Conservation (phyloP, 1,140 invertebrate genomes). For the Tetramorium alpestre region DNA sequence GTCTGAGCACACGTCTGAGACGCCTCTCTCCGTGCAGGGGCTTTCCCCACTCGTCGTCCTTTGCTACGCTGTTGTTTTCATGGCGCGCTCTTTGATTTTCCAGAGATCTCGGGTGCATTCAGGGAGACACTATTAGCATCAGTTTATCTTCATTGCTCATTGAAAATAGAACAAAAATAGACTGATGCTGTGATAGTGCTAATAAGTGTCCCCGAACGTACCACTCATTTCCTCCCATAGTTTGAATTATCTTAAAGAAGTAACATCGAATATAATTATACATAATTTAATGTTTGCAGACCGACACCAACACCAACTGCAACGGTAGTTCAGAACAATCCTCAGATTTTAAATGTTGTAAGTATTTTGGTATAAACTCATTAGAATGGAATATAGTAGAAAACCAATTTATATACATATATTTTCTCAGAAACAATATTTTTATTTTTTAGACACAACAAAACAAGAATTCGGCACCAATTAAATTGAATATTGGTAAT, state of each 20-base stretch:
- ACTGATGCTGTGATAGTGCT: too few species aligned
- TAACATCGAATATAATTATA: not conserved
- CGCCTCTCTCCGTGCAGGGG: too few species aligned
- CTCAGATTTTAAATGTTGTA: constrained; percentile 78
- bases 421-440: not conserved
- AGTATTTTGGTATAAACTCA: constrained; percentile 60
- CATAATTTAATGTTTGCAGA: constrained; percentile 59
- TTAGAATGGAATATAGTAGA: not conserved
- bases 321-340: constrained; percentile 72
- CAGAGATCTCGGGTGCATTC: too few species aligned
- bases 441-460: constrained; percentile 53
- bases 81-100: too few species aligned
- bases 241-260: not conserved
- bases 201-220: too few species aligned
- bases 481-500: constrained; percentile 83
- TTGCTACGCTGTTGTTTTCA: too few species aligned
- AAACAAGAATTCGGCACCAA: constrained; percentile 77
- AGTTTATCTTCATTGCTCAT: too few species aligned
- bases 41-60: too few species aligned
- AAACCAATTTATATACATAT: not conserved
- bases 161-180: too few species aligned
- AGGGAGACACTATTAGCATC: too few species aligned
- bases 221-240: too few species aligned
- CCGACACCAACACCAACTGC: constrained; percentile 69
- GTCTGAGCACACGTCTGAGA: too few species aligned